phyloP scores from a whole-genome alignment of 2,888 invertebrate genomes.

The Melinaea menophilus region DNA sequence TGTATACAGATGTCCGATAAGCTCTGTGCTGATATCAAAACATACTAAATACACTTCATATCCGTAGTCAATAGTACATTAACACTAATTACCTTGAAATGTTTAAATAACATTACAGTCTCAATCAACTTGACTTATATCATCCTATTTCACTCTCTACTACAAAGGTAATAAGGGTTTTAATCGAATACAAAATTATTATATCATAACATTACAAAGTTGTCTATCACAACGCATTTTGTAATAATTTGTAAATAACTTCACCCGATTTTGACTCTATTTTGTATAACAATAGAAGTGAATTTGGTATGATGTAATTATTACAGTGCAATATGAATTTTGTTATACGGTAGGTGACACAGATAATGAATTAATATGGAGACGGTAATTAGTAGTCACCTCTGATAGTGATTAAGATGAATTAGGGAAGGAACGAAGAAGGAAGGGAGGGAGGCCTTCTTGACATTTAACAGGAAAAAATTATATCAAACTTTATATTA shows the following conservation, averaged over 20 bases:
- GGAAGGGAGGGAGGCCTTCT: too few relatives aligned
- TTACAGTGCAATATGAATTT: constrained; percentile 24
- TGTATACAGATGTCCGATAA: too few relatives aligned
- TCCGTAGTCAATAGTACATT: constrained; percentile 6
- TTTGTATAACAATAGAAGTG: background rate
- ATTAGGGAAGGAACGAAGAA: constrained; percentile 35
- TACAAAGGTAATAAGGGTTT: constrained; percentile 1
- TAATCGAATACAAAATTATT: constrained; percentile 11
- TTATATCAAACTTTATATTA: background rate
- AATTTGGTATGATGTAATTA: constrained; percentile 6
- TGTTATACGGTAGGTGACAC: constrained; percentile 38
- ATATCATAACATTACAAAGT: constrained; percentile 27
- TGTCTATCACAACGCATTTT: constrained; percentile 18
- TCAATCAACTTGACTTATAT: constrained; percentile 4
- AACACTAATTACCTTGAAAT: constrained; percentile 12
- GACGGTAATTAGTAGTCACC: constrained; percentile 59
- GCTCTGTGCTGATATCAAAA: too few relatives aligned
- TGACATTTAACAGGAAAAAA: background rate
- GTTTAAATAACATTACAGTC: constrained; percentile 11
- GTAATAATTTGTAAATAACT: background rate
- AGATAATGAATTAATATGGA: constrained; percentile 57
- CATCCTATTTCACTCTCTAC: constrained; percentile 13
- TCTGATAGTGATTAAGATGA: constrained; percentile 56
- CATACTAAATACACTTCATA: background rate
- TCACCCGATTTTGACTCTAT: constrained; percentile 8